phyloP scores from a whole-genome alignment of 2,797 vertebrate genomes.

The Numenius phaeopus region DNA sequence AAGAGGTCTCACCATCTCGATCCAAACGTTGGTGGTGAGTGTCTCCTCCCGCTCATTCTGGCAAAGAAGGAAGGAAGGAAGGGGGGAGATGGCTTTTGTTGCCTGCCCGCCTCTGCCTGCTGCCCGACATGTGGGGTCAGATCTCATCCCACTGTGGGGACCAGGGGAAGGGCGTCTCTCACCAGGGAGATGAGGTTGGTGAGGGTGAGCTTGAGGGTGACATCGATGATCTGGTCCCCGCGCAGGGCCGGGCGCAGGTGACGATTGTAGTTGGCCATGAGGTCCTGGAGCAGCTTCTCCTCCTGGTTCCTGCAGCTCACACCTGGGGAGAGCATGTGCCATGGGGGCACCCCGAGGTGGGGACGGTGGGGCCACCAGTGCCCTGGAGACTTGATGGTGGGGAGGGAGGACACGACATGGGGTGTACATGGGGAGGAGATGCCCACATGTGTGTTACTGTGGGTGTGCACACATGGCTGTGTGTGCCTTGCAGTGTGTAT shows the following conservation, averaged over 20 bases:
- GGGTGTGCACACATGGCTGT: accelerated
- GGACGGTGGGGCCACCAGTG: accelerated
- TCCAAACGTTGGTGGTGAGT: constrained; percentile 95
- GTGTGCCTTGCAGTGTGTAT: accelerated
- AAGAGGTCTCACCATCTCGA: constrained; percentile 89
- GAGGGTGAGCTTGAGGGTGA: constrained; percentile 93
- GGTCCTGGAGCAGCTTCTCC: constrained; percentile 85
- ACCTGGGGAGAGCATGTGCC: not conserved
- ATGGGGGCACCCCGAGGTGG: accelerated
- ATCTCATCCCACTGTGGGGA: accelerated
- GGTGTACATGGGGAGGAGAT: too few relatives aligned
- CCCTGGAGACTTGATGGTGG: accelerated
- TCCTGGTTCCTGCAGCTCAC: constrained; percentile 85
- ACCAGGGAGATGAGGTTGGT: constrained; percentile 98
- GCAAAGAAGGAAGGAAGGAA: not conserved
- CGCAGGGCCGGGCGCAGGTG: constrained; percentile 84
- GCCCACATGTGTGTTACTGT: accelerated
- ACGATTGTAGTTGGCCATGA: constrained; percentile 90
- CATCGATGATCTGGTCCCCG: constrained; percentile 84
- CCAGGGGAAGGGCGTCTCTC: not conserved
- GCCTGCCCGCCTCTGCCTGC: not conserved
- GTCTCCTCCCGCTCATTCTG: constrained; percentile 95
- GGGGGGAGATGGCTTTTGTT: not conserved
- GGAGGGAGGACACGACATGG: accelerated
- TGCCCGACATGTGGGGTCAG: not conserved